Evolutionary conservation across 2,113 vertebrate genomes (phyloP).

Genomic region (Sapayoa aenigma): DNA sequence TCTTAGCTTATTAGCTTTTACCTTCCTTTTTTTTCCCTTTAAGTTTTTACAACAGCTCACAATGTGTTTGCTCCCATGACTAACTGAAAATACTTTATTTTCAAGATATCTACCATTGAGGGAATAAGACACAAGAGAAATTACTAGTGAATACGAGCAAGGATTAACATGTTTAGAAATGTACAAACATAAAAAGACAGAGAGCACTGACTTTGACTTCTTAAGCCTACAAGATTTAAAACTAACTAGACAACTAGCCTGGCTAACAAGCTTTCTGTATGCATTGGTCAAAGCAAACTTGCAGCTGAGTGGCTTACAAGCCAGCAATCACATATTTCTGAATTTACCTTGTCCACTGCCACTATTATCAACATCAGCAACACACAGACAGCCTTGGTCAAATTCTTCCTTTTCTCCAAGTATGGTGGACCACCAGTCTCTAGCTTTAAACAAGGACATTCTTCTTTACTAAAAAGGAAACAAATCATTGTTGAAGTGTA

Average conservation of each 20-base stretch:
- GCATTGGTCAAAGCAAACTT: not conserved
- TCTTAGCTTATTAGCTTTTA: not conserved
- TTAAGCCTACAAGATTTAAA: not conserved
- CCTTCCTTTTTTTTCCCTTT: not conserved
- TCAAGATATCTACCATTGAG: not conserved
- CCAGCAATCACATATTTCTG: not conserved
- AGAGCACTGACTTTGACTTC: not conserved
- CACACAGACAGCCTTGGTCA: conserved; percentile 93
- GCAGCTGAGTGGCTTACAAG: not conserved
- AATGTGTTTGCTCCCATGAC: not conserved
- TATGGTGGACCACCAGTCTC: conserved; percentile 92
- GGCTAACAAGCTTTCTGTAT: not conserved
- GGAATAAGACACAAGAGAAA: not conserved
- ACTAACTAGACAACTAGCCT: not conserved
- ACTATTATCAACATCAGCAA: conserved; percentile 93
- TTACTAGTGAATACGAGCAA: not conserved
- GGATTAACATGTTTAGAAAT: not conserved
- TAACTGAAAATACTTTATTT: not conserved
- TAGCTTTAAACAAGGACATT: conserved; percentile 98
- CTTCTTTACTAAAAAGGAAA: conserved; percentile 65
- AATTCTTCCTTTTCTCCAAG: conserved; percentile 95
- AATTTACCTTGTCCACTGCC: conserved; percentile 86
- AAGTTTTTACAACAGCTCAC: not conserved
- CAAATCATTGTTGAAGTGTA: not conserved
- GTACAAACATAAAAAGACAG: not conserved